Evolutionary conservation across 2,113 vertebrate genomes (phyloP), one percentile per base, ranked within the genome.

Genomic region (Etheostoma spectabile): DNA sequence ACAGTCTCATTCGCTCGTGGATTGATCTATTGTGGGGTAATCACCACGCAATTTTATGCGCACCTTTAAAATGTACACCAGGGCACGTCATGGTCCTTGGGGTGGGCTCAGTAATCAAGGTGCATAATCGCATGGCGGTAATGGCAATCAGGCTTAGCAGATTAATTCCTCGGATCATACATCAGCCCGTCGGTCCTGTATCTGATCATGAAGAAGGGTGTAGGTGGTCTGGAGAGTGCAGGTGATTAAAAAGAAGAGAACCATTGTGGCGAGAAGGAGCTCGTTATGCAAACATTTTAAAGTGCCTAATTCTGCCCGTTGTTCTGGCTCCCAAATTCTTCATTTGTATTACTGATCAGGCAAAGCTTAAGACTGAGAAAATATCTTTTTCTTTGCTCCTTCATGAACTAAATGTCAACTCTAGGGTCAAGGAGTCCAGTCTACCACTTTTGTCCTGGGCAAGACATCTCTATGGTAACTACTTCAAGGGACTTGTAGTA

Each of bases 181-280:
- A 85, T 84, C 86, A 82, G 89, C 80, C 88, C 70, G 75, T 87
- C 45, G 86, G 93, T 92, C 91, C 93, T 83, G 85, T 95, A 90
- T 95, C 93, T 93, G 94, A 95, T 95, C 92, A 86, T 93, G 94
- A 94, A 95, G 93, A 94, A 95, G 91, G 93, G 94, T 94, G 95
- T 95, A 94, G 95, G 95, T 95, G 95, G 95, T 94, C 93, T 95
- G 93, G 93, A 95, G 95, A 94, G 95, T 69, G 91, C 93, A 92
- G 92, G 94, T 96, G 94, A 96, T 95, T 96, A 95, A 95, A 91
- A 92, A 82, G 81, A 89, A 91, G 93, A 93, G 93, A 94, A 91
- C 90, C 88, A 70, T 70, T 84, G 88, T 76, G 42, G 42, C 16
- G 77, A 93, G 85, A 95, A 94, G 89, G 92, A 93, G 88, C 93